Percentiles rank a stretch among this genome's conserved stretches.
Evolutionary conservation across 2,797 vertebrate genomes (phyloP).

Genomic region (Danio albolineatus): DNA sequence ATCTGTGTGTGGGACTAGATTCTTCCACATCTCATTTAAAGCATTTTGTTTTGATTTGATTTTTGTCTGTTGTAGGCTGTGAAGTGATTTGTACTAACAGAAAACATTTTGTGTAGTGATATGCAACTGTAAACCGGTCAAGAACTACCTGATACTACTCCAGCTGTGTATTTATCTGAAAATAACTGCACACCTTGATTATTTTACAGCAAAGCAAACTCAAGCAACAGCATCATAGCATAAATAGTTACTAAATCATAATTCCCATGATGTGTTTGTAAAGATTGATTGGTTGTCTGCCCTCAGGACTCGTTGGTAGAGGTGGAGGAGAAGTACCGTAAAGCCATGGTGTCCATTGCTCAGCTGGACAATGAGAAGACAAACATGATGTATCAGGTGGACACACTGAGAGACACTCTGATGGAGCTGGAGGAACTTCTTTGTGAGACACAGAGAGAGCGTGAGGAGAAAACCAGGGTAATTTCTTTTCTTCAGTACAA

Average conservation of each 20-base stretch:
- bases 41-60: too few species aligned
- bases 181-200: too few species aligned
- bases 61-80: too few species aligned
- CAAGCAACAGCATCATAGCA: too few species aligned
- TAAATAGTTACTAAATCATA: background rate
- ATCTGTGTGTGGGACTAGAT: too few species aligned
- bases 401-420: constrained; percentile 86
- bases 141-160: too few species aligned
- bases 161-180: too few species aligned
- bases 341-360: constrained; percentile 93
- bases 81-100: too few species aligned
- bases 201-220: too few species aligned
- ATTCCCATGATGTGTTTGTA: background rate
- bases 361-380: constrained; percentile 95
- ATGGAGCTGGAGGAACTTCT: constrained; percentile 89
- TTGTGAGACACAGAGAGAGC: constrained; percentile 82
- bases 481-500: background rate
- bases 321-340: constrained; percentile 90
- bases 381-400: constrained; percentile 93
- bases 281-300: background rate
- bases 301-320: constrained; percentile 88
- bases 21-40: too few species aligned
- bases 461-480: constrained; percentile 84
- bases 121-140: too few species aligned
- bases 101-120: too few species aligned